Evolutionary conservation across 2,888 invertebrate genomes (phyloP).

Genomic region (Oasisia sp.): DNA sequence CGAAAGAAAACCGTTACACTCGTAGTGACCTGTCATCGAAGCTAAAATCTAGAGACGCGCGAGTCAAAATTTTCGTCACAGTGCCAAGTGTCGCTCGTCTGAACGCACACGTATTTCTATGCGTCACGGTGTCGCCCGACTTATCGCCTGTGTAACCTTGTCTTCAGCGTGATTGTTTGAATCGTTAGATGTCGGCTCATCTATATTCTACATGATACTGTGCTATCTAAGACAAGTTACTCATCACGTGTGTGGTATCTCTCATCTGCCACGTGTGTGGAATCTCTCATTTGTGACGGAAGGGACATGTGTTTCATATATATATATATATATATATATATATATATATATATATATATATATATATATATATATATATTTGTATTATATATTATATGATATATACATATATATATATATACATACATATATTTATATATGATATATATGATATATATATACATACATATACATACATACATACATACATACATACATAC

Average conservation of each 20-base stretch:
- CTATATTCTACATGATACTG: not conserved
- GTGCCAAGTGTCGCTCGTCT: not conserved
- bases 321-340: no score
- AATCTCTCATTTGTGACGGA: not conserved
- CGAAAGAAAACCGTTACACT: not conserved
- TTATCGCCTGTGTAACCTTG: not conserved
- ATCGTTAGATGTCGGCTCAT: not conserved
- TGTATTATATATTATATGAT: no score
- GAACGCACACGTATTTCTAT: not conserved
- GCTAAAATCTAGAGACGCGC: not conserved
- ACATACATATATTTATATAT: no score
- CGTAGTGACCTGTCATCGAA: not conserved
- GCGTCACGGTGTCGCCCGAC: not conserved
- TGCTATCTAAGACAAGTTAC: not conserved
- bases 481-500: no score
- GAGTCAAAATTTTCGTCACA: not conserved
- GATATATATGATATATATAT: no score
- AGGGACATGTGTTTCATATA: no score
- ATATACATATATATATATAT: no score
- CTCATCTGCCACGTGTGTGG: not conserved
- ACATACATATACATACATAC: no score
- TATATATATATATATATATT: no score
- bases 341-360: no score
- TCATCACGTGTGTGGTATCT: no score
- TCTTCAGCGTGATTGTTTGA: not conserved